These are phyloP conservation scores for Epinotia brunnichana DNA, from an alignment of 2,888 invertebrate genomes.

Conservation along the genomic window DNA sequence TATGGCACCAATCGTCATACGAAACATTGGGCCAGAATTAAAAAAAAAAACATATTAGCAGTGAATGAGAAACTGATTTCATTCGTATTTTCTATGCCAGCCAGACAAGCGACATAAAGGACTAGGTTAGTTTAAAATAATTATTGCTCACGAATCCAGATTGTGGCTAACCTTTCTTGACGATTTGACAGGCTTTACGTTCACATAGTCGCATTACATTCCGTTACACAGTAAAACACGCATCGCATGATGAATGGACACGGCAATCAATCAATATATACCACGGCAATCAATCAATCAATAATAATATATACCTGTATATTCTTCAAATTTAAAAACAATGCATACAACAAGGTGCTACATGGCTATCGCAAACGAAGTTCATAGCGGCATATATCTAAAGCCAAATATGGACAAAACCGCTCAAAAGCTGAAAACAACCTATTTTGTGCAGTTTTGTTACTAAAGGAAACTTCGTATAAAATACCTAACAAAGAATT, in stretches of 20 bases:
- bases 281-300: too few species aligned
- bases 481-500: too few species aligned
- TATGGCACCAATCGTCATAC: background rate
- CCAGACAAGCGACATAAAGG: background rate
- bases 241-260: background rate
- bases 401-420: constrained; percentile 11
- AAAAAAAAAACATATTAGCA: background rate
- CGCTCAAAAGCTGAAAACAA: constrained; percentile 24
- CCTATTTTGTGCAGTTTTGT: constrained; percentile 31
- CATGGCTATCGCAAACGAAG: constrained; percentile 6
- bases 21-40: background rate
- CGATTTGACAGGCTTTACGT: constrained; percentile 16
- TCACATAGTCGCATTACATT: constrained; percentile 7
- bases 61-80: too few species aligned
- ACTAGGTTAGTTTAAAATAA: background rate
- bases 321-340: too few species aligned
- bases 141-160: background rate
- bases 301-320: too few species aligned
- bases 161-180: background rate
- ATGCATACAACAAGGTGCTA: background rate
- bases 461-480: constrained; percentile 12
- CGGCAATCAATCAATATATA: too few species aligned
- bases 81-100: too few species aligned
- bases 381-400: constrained; percentile 1
- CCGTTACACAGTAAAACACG: constrained; percentile 10